phyloP scores from a whole-genome alignment of 2,797 vertebrate species.

The Peromyscus aztecus region DNA sequence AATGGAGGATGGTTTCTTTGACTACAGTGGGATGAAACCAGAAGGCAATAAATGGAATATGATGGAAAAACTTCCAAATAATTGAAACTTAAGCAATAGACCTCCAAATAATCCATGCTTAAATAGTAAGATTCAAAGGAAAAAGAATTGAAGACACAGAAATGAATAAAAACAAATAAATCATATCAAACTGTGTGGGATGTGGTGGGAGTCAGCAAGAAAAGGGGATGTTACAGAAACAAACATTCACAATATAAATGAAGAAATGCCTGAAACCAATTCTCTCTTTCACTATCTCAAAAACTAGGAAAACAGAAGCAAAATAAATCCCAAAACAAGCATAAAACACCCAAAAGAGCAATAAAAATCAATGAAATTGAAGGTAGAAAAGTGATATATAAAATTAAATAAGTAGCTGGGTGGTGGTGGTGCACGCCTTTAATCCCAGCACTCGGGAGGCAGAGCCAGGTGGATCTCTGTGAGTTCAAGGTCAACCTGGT shows the following conservation, averaged over 20 bases:
- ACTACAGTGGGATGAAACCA: not conserved
- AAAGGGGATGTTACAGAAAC: not conserved
- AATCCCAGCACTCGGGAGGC: too few species aligned
- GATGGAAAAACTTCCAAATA: not conserved
- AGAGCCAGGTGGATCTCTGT: too few species aligned
- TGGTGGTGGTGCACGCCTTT: too few species aligned
- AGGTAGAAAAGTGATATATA: not conserved
- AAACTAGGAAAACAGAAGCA: not conserved
- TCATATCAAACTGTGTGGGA: not conserved
- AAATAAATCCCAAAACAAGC: not conserved
- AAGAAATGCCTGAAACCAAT: not conserved
- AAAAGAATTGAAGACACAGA: slow-evolving; percentile 7
- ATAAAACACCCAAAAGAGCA: not conserved
- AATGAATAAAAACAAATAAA: not conserved
- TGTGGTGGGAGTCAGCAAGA: not conserved
- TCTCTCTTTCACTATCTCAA: not conserved
- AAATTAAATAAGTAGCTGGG: not conserved
- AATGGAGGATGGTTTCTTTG: not conserved
- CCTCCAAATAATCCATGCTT: not conserved
- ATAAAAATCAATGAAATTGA: slow-evolving; percentile 15
- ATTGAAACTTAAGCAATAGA: not conserved
- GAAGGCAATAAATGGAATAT: not conserved
- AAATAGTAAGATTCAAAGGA: not conserved
- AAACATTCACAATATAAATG: not conserved
- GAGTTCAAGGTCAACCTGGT: too few species aligned